These are phyloP conservation scores for Perca schrenkii DNA, from an alignment of 2,113 vertebrate species.

Conservation along the genomic window DNA sequence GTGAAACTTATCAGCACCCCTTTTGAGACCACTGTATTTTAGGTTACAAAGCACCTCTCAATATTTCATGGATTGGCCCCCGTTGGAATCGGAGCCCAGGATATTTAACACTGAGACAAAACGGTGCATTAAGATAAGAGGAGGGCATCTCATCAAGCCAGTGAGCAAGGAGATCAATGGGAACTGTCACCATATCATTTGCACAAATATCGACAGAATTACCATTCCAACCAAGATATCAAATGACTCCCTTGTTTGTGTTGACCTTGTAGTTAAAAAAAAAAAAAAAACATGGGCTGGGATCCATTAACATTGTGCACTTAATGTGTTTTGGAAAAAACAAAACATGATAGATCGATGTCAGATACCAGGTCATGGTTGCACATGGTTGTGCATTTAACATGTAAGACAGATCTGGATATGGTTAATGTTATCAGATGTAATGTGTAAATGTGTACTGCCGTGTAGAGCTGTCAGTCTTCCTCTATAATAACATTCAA, in stretches of 20 bases:
- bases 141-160: slow-evolving; percentile 10
- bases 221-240: neutral
- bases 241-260: neutral
- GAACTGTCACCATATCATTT: slow-evolving; percentile 6
- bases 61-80: slow-evolving; percentile 70
- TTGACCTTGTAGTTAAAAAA: neutral
- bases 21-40: slow-evolving; percentile 22
- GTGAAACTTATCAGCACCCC: neutral
- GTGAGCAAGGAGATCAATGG: slow-evolving; percentile 1
- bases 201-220: slow-evolving; percentile 10
- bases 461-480: neutral
- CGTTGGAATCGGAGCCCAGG: slow-evolving; percentile 45
- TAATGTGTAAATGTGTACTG: neutral
- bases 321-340: too few relatives aligned
- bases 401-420: neutral
- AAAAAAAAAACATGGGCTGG: neutral
- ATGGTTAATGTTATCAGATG: neutral
- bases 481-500: too few relatives aligned
- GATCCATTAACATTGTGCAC: neutral
- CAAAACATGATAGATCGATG: too few relatives aligned
- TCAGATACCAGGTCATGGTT: neutral
- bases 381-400: neutral
- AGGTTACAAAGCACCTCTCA: slow-evolving; percentile 62
- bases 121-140: slow-evolving; percentile 43
- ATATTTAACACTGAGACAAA: slow-evolving; percentile 64